These are phyloP conservation scores for Chaetogeoica ovagalla DNA, from an alignment of 2,888 invertebrate species.

Conservation along the genomic window DNA sequence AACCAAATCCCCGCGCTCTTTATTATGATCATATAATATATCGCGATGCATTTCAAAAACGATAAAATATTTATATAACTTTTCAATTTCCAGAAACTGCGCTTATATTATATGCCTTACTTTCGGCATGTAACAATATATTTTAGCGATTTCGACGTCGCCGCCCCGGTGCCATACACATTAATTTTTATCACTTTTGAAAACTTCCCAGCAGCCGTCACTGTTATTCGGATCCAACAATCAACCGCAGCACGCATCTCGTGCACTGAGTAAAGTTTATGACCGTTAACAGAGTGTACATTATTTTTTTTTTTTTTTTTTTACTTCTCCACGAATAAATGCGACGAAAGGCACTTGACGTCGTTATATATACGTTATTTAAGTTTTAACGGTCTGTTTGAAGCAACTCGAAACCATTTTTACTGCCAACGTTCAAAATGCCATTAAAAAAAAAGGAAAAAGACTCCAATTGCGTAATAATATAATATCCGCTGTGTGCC, in stretches of 20 bases:
- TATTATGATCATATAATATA: constrained; percentile 9
- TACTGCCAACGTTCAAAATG: background rate
- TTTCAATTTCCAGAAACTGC: constrained; percentile 29
- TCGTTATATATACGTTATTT: background rate
- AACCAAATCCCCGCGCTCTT: background rate
- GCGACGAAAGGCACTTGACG: background rate
- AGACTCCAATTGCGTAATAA: background rate
- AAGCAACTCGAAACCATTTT: constrained; percentile 16
- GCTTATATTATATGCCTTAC: background rate
- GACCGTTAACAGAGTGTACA: constrained; percentile 13
- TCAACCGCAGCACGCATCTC: background rate
- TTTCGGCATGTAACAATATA: constrained; percentile 25
- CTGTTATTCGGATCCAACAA: background rate
- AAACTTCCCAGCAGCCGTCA: constrained; percentile 8
- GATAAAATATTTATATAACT: constrained; percentile 46
- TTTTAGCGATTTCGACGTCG: constrained; percentile 20
- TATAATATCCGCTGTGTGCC: background rate
- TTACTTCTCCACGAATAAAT: background rate
- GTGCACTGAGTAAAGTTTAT: constrained; percentile 5
- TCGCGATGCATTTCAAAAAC: constrained; percentile 19
- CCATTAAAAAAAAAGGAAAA: constrained; percentile 9
- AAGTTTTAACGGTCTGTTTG: background rate
- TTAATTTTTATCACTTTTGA: constrained; percentile 40
- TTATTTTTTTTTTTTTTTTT: constrained; percentile 4
- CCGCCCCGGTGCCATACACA: constrained; percentile 1